phyloP scores from a whole-genome alignment of 2,113 vertebrate genomes.

The Promerops cafer region DNA sequence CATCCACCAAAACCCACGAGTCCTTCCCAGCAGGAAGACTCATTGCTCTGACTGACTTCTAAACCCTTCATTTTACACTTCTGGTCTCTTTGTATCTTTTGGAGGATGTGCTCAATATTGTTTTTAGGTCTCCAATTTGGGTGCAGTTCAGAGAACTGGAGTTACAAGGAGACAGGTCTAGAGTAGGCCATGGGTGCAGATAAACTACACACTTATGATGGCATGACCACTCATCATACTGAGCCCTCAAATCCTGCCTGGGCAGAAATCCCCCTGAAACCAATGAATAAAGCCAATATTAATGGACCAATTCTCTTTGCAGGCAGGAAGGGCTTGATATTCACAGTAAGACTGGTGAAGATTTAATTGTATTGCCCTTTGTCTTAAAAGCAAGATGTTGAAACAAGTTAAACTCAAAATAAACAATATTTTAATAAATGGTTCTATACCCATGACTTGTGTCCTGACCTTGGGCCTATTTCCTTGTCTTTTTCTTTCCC shows the following conservation, averaged over 20 bases:
- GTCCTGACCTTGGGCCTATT: background rate
- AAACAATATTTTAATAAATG: background rate
- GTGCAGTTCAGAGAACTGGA: background rate
- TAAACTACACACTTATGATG: fast-evolving
- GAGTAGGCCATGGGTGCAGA: background rate
- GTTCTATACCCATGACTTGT: background rate
- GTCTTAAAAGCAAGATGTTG: background rate
- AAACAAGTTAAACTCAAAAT: background rate
- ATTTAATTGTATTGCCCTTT: background rate
- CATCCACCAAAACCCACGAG: background rate
- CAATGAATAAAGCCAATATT: background rate
- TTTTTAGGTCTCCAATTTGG: background rate
- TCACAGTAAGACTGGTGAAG: background rate
- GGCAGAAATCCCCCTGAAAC: background rate
- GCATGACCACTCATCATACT: background rate
- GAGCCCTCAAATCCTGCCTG: background rate
- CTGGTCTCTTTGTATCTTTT: background rate
- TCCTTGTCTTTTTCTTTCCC: background rate
- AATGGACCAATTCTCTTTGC: background rate
- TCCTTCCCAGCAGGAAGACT: background rate
- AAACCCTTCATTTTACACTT: background rate
- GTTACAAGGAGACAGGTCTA: background rate
- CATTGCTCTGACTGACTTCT: background rate
- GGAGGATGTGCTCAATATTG: background rate
- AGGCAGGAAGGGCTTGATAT: background rate